These are phyloP conservation scores for Megamerina dolium DNA, from an alignment of 2,888 invertebrate species.

Conservation along the genomic window DNA sequence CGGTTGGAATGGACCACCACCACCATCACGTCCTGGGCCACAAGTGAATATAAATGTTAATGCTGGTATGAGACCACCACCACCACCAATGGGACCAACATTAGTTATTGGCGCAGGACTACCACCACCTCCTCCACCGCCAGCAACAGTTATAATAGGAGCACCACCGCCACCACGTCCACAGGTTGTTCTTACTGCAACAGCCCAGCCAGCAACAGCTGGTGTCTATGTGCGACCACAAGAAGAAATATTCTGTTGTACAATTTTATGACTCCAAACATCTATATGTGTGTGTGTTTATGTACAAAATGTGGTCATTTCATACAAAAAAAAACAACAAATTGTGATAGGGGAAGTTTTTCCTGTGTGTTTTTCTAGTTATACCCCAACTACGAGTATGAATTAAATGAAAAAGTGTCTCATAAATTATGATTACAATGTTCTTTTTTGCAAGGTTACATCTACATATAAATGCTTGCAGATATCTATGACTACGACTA, in stretches of 20 bases:
- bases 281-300: too few species aligned
- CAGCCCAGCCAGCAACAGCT: conserved; percentile 8
- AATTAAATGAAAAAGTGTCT: too few species aligned
- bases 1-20: conserved; percentile 13
- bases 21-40: conserved; percentile 8
- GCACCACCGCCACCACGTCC: conserved; percentile 16
- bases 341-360: too few species aligned
- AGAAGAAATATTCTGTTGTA: conserved; percentile 30
- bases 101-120: conserved; percentile 18
- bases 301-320: too few species aligned
- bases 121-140: conserved; percentile 18
- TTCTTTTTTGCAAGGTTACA: too few species aligned
- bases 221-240: conserved; percentile 17
- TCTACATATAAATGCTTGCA: too few species aligned
- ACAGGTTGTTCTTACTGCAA: conserved; percentile 3
- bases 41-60: conserved; percentile 22
- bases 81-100: conserved; percentile 15
- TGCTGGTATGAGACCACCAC: conserved; percentile 14
- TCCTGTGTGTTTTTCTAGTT: too few species aligned
- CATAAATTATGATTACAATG: too few species aligned
- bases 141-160: conserved; percentile 21
- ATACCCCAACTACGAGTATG: too few species aligned
- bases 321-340: too few species aligned
- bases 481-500: too few species aligned
- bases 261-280: conserved; percentile 29